Conservation (phyloP, 2,113 vertebrate genomes). For the Salminus brasiliensis region DNA sequence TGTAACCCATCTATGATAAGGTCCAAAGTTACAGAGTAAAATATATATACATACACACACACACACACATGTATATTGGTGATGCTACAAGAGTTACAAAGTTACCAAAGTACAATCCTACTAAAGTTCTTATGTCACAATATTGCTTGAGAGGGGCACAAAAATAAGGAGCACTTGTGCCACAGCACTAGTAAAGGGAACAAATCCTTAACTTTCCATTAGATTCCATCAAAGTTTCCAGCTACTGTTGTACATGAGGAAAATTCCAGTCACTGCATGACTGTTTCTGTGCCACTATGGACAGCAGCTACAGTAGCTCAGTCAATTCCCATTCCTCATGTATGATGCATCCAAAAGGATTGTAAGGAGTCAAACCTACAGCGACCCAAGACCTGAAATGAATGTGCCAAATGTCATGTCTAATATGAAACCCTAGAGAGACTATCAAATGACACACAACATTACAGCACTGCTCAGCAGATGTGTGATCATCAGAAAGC, state of each 20-base stretch:
- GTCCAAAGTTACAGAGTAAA: no score
- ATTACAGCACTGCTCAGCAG: background rate
- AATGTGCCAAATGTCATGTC: conserved; percentile 48
- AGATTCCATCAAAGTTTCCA: conserved; percentile 4
- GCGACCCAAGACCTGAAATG: conserved; percentile 18
- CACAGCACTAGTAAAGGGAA: background rate
- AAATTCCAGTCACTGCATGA: background rate
- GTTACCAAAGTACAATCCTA: no score
- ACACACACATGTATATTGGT: no score
- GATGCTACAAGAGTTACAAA: background rate
- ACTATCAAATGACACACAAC: conserved; percentile 35
- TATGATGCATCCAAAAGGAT: conserved; percentile 31
- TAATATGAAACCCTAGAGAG: conserved; percentile 40
- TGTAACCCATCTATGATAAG: no score
- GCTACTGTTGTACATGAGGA: conserved; percentile 7
- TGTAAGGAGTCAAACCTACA: conserved; percentile 15
- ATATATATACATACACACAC: no score
- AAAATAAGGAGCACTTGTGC: background rate
- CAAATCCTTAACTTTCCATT: conserved; percentile 1
- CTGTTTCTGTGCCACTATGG: background rate
- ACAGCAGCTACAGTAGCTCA: conserved; percentile 10
- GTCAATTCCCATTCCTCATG: no score
- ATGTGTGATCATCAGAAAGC: background rate
- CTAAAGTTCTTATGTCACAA: background rate
- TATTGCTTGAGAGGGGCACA: background rate